Evolutionary conservation across 2,113 vertebrate species (phyloP).

Genomic region (Plestiodon gilberti): DNA sequence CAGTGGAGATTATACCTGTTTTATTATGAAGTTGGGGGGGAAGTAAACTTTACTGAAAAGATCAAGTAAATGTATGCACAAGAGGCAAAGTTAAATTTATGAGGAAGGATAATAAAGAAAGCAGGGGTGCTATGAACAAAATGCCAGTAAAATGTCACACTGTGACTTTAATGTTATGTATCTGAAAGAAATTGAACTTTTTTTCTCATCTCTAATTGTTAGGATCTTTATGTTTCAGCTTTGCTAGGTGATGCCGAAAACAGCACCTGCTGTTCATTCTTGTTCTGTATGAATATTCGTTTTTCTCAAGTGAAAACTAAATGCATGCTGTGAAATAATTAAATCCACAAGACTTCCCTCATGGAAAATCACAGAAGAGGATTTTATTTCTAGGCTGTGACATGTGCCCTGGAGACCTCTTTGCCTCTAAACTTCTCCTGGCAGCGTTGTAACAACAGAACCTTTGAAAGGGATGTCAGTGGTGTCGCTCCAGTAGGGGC

Average conservation of each 20-base stretch:
- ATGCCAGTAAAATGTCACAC: not conserved
- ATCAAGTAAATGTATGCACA: not conserved
- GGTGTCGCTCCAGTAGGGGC: too few species aligned
- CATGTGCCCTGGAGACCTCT: not conserved
- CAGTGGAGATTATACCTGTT: not conserved
- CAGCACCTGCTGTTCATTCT: not conserved
- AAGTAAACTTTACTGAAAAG: constrained; percentile 10
- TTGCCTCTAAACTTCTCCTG: not conserved
- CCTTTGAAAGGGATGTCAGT: too few species aligned
- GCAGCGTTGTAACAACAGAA: not conserved
- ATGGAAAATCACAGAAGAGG: accelerated
- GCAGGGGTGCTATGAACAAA: not conserved
- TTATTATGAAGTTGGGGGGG: not conserved
- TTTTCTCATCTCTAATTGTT: not conserved
- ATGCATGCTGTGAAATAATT: not conserved
- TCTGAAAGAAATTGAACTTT: not conserved
- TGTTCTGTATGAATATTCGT: not conserved
- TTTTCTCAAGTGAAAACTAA: not conserved
- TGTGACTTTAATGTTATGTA: not conserved
- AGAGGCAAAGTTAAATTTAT: not conserved
- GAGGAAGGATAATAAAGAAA: not conserved
- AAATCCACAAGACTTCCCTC: accelerated
- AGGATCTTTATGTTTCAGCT: not conserved
- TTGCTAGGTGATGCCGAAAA: not conserved
- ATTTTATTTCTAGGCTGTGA: not conserved